phyloP scores from a whole-genome alignment of 1,140 invertebrate species.

The Wiebesia pumilae region DNA sequence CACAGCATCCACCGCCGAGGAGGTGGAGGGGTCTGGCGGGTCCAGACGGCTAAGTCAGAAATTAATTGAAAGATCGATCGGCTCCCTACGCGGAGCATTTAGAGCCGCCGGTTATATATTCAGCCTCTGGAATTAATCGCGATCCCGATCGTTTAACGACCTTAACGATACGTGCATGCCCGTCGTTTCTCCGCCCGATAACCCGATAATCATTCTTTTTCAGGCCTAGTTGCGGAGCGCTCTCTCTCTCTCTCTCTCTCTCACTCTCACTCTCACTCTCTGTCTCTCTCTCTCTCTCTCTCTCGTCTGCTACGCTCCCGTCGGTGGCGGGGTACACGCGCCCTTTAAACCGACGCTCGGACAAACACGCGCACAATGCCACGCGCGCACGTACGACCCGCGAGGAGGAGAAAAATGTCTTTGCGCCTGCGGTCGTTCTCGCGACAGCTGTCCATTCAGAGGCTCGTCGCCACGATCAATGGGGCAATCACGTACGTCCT shows the following conservation, averaged over 20 bases:
- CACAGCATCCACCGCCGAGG: no score
- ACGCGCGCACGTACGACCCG: neutral
- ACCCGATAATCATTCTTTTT: conserved; percentile 33
- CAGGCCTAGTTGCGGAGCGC: neutral
- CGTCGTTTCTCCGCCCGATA: neutral
- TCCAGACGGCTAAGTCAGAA: conserved; percentile 12
- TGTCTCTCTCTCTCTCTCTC: no score
- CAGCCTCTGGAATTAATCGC: conserved; percentile 21
- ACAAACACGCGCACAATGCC: conserved; percentile 2
- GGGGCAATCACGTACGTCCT: conserved; percentile 74
- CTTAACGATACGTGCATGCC: conserved; percentile 31
- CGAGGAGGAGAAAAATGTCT: conserved; percentile 61
- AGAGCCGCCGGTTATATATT: neutral
- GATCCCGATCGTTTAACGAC: conserved; percentile 50
- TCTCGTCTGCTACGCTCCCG: no score
- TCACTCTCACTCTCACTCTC: no score
- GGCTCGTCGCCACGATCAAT: conserved; percentile 71
- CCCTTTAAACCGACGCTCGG: neutral
- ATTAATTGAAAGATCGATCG: conserved; percentile 48
- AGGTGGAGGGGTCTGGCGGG: no score
- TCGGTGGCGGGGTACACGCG: neutral
- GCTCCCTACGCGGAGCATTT: conserved; percentile 44
- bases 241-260: no score
- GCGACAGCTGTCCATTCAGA: conserved; percentile 66
- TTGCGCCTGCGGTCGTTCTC: conserved; percentile 37